Evolutionary conservation across 2,888 invertebrate species (phyloP).

Genomic region (Auanema sp.): DNA sequence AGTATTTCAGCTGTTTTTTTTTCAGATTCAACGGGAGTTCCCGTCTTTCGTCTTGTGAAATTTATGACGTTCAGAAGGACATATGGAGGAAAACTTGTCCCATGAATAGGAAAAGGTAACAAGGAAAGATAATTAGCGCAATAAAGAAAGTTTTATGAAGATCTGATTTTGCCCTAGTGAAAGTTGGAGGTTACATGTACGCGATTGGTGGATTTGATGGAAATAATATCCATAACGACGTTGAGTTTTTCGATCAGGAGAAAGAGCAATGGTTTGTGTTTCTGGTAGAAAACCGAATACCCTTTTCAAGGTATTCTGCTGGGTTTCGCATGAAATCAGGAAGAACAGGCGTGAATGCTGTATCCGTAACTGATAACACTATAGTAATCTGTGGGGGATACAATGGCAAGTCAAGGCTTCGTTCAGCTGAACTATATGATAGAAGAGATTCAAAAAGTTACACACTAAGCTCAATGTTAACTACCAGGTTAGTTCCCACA

Average conservation of each 20-base stretch:
- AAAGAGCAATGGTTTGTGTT: not conserved
- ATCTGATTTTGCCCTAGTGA: conserved; percentile 9
- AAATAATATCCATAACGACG: conserved; percentile 23
- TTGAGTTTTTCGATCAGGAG: conserved; percentile 29
- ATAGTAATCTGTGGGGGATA: conserved; percentile 33
- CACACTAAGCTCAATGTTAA: too few species aligned
- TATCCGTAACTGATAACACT: conserved; percentile 22
- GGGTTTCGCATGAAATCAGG: conserved; percentile 25
- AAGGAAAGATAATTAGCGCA: not conserved
- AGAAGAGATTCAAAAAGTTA: conserved; percentile 19
- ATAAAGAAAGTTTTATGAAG: not conserved
- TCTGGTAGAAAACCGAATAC: not conserved
- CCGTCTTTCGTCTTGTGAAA: conserved; percentile 14
- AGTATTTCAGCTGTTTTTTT: not conserved
- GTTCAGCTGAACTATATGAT: conserved; percentile 36
- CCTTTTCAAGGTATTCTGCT: conserved; percentile 6
- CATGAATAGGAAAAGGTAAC: conserved; percentile 10
- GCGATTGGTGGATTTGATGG: conserved; percentile 42
- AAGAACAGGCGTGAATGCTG: conserved; percentile 31
- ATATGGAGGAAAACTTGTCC: not conserved
- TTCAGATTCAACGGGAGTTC: conserved; percentile 10
- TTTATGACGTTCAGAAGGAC: conserved; percentile 4
- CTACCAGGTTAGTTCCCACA: too few species aligned
- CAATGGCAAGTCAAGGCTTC: conserved; percentile 29
- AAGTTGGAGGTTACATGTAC: conserved; percentile 14